Evolutionary conservation across 2,113 vertebrate species (phyloP).

Genomic region (Felis catus): F.catus_Fca126_mat1.0 CM031418.1:67440001-67440500

Average conservation of each 20-base stretch:
- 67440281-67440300: background rate
- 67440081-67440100: too few relatives aligned
- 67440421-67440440: background rate
- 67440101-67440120: too few relatives aligned
- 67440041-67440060: too few relatives aligned
- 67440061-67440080: too few relatives aligned
- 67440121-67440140: too few relatives aligned
- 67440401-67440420: background rate
- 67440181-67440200: background rate
- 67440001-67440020: too few relatives aligned
- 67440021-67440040: too few relatives aligned
- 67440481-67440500: background rate
- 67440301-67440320: background rate
- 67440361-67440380: background rate
- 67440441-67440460: background rate
- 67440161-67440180: background rate
- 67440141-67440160: background rate
- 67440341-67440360: background rate
- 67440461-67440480: background rate
- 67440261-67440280: background rate
- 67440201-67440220: background rate
- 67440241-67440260: background rate
- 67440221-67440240: background rate
- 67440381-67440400: background rate
- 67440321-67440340: background rate